Base-by-base conservation (phyloP, 2,888 invertebrate species). In the Heliconius ethilla region DNA sequence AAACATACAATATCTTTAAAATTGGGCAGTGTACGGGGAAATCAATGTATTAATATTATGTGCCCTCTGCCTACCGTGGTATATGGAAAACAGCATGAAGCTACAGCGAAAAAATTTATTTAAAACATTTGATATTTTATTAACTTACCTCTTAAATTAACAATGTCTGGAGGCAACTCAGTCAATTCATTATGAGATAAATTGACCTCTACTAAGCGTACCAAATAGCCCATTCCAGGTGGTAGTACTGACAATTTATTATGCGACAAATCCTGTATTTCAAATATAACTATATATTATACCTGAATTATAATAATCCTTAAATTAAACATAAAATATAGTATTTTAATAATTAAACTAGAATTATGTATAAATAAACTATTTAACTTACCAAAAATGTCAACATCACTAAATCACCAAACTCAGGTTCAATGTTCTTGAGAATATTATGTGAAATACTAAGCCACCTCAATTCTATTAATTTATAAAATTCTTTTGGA, bases 381-480 rank as follows among this genome's bases (percentile, higher is more conserved):
- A 33, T 3, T 11, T 33, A 59, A 18, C 89, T 88, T 88, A 93
- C 94, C 91, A 94, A 87, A 87, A 90, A 93, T 74, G 88, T 92
- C 72, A 99, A 92, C 96, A 97, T 97, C 77, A 97, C 95, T 81
- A 98, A 92, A 90, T 97, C 97, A 76, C 97, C 97, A 85, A 98
- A 95, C 81, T 96, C 96, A 40, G 97, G 95, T 85, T 96, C 95
- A 70, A 98, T 91, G 83, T 94, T 93, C 55, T 92, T 91, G 75
- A 98, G 92, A 81, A 94, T 89, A 93, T 98, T 98, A 89, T 97
- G 95, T n/a, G 97, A 96, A 75, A 97, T 88, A 86, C 96, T 96
- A 37, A 98, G 94, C 87, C 95, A 95, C 81, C 96, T 95, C 78
- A 98, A 89, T 82, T 97, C 97, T 6, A 94, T 94, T 83, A 98